Conservation (phyloP, 2,797 vertebrate species). For the Tiaroga cobitis region DNA sequence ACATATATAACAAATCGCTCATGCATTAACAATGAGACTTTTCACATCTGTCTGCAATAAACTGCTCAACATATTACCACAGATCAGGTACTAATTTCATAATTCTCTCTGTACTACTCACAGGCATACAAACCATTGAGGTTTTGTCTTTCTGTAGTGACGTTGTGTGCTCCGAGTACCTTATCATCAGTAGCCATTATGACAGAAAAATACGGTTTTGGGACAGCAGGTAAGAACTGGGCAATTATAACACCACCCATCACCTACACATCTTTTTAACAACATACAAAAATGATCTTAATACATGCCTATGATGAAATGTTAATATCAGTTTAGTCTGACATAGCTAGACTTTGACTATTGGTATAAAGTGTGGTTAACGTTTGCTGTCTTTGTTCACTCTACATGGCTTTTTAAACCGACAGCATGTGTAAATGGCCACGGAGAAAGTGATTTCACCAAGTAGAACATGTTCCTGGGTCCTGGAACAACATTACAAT, state of each 20-base stretch:
- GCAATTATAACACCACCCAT: not conserved
- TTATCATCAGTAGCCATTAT: constrained; percentile 85
- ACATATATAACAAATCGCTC: not conserved
- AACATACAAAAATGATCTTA: not conserved
- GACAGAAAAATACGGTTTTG: constrained; percentile 87
- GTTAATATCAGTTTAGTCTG: not conserved
- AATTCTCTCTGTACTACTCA: not conserved
- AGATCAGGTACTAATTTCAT: not conserved
- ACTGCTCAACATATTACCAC: not conserved
- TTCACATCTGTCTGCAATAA: not conserved
- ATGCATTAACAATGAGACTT: not conserved
- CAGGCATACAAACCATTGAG: constrained; percentile 80
- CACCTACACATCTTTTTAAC: not conserved
- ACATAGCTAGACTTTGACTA: not conserved
- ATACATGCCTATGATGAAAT: constrained; percentile 7
- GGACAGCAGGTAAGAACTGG: constrained; percentile 83
- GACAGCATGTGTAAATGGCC: too few relatives aligned
- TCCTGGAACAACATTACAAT: too few relatives aligned
- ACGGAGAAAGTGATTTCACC: too few relatives aligned
- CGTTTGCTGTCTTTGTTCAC: not conserved
- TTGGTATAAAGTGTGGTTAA: not conserved
- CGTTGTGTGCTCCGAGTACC: constrained; percentile 82
- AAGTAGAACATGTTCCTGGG: too few relatives aligned
- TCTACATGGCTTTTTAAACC: too few relatives aligned
- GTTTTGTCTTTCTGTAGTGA: constrained; percentile 86